Evolutionary conservation across 2,888 invertebrate genomes (phyloP), one percentile per base, ranked within the genome.

Genomic region (Lycia hirtaria): DNA sequence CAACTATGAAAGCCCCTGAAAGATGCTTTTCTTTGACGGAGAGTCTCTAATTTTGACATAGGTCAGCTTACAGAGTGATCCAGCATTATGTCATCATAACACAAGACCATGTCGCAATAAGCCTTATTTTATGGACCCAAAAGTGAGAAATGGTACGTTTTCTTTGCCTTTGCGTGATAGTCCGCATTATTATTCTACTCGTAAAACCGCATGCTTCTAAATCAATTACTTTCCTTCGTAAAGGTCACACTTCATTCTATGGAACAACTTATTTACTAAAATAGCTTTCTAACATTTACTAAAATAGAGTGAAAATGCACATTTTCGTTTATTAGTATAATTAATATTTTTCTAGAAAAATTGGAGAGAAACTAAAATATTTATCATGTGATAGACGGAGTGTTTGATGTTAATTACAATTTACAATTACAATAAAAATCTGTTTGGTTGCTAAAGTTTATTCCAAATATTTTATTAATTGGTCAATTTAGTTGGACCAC

Each of bases 211-310:
- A n/a, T n/a, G n/a, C n/a, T n/a, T 24, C 22, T 1, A 41, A 41
- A 41, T 41, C 26, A 26, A 41, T 26, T 41, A 28, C 41, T 41
- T 17, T 15, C 15, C 15, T 15, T 4, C 4, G 1, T 41, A 28
- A 41, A 41, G 41, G 41, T 41, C 41, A 41, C 26, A 26, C 26
- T 28, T 41, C 28, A 17, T 4, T 26, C n/a, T 15, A 5, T 26
- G 15, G 7, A 41, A 10, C n/a, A n/a, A n/a, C n/a, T n/a, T n/a
- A n/a, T n/a, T n/a, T n/a, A n/a, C 15, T 17, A 9, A 35, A 35
- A 14, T 7, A 7, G 7, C 10, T 3, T 17, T 17, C 17, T 9
- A 14, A 10, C 24, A 4, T 28, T 15, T 15, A 40, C 40, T 22
- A 6, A 22, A 22, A 40, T 37, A 19, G 19, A 10, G 1, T 37